phyloP scores from a whole-genome alignment of 2,888 invertebrate genomes.

The Onchidella celtica region DNA sequence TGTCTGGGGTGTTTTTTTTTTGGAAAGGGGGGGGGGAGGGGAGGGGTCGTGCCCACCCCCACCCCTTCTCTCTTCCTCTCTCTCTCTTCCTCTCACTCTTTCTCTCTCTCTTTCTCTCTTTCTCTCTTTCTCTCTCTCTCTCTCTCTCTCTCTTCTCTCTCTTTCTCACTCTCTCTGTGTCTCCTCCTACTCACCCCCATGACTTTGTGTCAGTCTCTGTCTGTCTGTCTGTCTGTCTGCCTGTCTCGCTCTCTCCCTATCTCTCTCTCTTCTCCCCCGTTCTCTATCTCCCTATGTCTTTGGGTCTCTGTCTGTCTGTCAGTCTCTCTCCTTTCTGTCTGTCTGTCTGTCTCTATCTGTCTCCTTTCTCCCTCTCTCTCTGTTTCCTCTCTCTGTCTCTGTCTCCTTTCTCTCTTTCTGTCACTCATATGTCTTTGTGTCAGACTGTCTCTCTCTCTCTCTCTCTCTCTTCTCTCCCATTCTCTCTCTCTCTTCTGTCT shows the following conservation, averaged over 20 bases:
- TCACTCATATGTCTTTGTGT: too few species aligned
- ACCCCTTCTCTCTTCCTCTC: not conserved
- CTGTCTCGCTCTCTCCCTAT: too few species aligned
- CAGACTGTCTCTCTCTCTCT: too few species aligned
- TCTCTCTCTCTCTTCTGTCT: too few species aligned
- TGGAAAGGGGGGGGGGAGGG: too few species aligned
- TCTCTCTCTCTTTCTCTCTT: slow-evolving; percentile 26
- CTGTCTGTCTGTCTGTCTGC: too few species aligned
- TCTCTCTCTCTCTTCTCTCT: slow-evolving; percentile 17
- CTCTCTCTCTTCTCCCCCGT: not conserved
- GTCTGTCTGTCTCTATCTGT: not conserved
- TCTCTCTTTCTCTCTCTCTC: slow-evolving; percentile 27
- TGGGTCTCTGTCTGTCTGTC: not conserved
- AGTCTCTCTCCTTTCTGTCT: not conserved
- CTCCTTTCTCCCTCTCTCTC: slow-evolving; percentile 26
- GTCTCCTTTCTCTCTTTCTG: not conserved
- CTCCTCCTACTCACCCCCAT: not conserved
- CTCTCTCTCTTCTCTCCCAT: too few species aligned
- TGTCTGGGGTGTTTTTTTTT: too few species aligned
- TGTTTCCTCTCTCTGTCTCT: not conserved
- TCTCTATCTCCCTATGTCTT: not conserved
- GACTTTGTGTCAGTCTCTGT: not conserved
- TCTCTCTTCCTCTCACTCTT: slow-evolving; percentile 25
- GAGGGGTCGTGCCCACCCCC: too few species aligned
- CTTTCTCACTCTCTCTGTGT: too few species aligned